Evolutionary conservation across 2,888 invertebrate genomes (phyloP), one percentile per base, ranked within the genome.

Genomic region (Norana najaformis): DNA sequence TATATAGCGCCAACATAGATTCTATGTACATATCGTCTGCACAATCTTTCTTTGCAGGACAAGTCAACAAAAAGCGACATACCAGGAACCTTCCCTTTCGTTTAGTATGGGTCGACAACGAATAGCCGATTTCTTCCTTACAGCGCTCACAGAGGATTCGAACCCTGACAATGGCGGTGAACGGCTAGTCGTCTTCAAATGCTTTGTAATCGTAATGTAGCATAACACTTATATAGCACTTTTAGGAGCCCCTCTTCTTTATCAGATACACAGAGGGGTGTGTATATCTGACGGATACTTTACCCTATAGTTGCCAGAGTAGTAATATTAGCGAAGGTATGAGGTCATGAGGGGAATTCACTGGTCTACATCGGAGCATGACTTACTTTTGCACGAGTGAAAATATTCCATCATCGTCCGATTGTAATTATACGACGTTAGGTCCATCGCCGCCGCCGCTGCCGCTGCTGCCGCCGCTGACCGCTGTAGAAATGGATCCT

Each of bases 341-440:
- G 11, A 23, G 37, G 20, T 38, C 20, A 85, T 38, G 88, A 85
- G 36, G 88, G 23, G 16, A 5, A 30, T n/a, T 13, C n/a, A 69
- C 30, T 69, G 11, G 69, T 69, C 69, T 69, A 69, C n/a, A 69
- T 47, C 23, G 85, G 35, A 39, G 39, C 53, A 89, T 38, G 20
- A 83, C 85, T 89, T 37, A 90, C 90, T 41, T 85, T 90, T 89
- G 69, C 90, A 90, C 37, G 90, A 90, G 88, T 90, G 90, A 83
- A 90, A 90, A 83, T 90, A 90, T 83, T 90, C 90, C 35, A 88
- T 89, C 90, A 90, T 90, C 34, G 89, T 83, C 88, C 90, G 88
- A 89, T 90, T 90, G 89, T 90, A 90, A 89, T 90, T 90, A 89
- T 90, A 90, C 34, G 89, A 89, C 37, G 90, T 89, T 35, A 90